Conservation (phyloP, 2,888 invertebrate genomes). For the Phaedon cochleariae region DNA sequence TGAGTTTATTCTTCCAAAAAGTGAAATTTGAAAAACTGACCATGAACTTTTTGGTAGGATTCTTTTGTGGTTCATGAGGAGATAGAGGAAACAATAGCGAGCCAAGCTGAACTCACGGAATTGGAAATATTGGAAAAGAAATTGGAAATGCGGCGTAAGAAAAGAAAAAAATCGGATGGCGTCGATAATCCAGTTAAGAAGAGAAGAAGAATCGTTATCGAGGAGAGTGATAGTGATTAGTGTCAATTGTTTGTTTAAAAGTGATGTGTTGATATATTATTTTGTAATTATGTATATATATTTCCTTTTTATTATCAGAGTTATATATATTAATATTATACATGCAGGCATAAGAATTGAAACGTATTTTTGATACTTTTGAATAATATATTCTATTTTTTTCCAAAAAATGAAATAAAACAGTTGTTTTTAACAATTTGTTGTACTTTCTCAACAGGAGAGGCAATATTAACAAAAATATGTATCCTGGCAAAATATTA, state of each 20-base stretch:
- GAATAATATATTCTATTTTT: conserved; percentile 19
- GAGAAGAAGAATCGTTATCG: conserved; percentile 39
- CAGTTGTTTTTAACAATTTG: conserved; percentile 53
- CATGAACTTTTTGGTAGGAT: conserved; percentile 68
- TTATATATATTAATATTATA: conserved; percentile 9
- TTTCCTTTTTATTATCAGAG: conserved; percentile 10
- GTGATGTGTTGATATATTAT: background rate
- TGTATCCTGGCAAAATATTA: conserved; percentile 44
- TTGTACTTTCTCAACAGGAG: conserved; percentile 57
- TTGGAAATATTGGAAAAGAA: conserved; percentile 72
- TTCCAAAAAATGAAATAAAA: conserved; percentile 39
- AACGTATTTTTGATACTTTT: background rate
- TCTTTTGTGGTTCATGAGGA: conserved; percentile 73
- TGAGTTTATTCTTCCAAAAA: no score
- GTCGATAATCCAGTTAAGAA: conserved; percentile 32
- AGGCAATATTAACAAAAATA: conserved; percentile 56
- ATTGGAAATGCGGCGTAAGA: conserved; percentile 60
- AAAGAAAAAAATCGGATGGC: conserved; percentile 37
- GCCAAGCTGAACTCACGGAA: conserved; percentile 64
- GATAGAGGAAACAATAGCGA: conserved; percentile 66
- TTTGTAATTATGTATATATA: background rate
- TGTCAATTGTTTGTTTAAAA: conserved; percentile 2
- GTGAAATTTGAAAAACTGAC: no score
- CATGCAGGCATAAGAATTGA: conserved; percentile 27
- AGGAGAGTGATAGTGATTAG: conserved; percentile 48